Evolutionary conservation across 37 sponge, comb jelly and placozoan species (phyloP), one percentile per base, ranked within the genome.

Genomic region (Hormiphora californensis): DNA sequence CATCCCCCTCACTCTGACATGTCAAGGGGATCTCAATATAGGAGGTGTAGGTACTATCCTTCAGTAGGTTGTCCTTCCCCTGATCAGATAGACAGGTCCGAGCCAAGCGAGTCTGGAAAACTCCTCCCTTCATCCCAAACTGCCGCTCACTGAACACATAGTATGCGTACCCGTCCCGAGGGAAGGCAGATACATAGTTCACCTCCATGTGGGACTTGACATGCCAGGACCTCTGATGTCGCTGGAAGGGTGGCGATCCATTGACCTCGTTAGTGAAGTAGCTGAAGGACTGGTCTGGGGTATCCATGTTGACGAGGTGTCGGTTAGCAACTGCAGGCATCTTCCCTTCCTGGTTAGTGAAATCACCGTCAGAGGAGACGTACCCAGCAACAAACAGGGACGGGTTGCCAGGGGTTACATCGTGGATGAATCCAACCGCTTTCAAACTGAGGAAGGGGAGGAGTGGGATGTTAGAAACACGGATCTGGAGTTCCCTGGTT

Each of bases 21-120:
- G 67, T 11, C 8, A 65, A 11, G 8, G 67, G 67, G 21, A 65
- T 65, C 67, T 65, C 67, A 7, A 65, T 65, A 17, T 65, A 65
- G 67, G 67, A 65, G 30, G 67, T 65, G 37, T 65, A 65, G 67
- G 67, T 65, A 39, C 67, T 65, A 39, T 65, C 67, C 35, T 35
- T 28, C 31, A 65, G 67, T 15, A 39, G 67, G 67, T 65, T 65
- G 17, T 17, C 30, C 38, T 65, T 65, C 5, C 67, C 67, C 9
- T 21, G 21, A 39, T 65, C 67, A 1, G 67, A 65, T 15, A 65
- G 67, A 31, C 67, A 65, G 67, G 67, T 65, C 33, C 67, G 33
- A 28, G 67, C 67, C 3, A 65, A 15, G 19, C 67, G 33, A 39
- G 67, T 65, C 8, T 65, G 31, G n/a, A n/a, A n/a, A 28, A 39